Evolutionary conservation across 2,888 invertebrate genomes (phyloP), one percentile per base, ranked within the genome.

Genomic region (Leptopilina drosophilae): DNA sequence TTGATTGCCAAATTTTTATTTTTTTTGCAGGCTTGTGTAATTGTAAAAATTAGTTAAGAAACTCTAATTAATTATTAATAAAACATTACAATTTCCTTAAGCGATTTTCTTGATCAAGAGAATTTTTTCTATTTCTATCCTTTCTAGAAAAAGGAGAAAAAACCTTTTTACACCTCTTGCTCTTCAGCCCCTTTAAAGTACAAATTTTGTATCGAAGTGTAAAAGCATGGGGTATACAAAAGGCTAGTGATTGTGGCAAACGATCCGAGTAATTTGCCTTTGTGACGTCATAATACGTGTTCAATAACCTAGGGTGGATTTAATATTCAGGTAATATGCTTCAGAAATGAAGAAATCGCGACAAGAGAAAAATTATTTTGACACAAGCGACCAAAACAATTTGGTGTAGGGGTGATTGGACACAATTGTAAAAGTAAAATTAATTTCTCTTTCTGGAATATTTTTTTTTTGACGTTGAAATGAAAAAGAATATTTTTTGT

Each of bases 201-300:
- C 56, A 73, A 73, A 73, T 73, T 53, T 56, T 5, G 73, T 73
- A 73, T 73, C 73, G 56, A 73, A 56, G 73, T 73, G 73, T 73
- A 73, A 73, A 73, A 56, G 33, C 53, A 56, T 73, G 56, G 56
- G 53, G 40, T 53, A 49, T 49, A 82, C 77, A 82, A 82, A 82
- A 79, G 82, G 80, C 65, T 83, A 88, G 88, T 89, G 87, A 87
- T 90, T 91, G 89, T 89, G 89, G 89, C 85, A 86, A 87, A 83
- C 89, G 90, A 89, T 89, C 90, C 88, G 90, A 88, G 87, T 87
- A 89, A 89, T 90, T 88, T 88, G 88, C 90, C 89, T 90, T 87
- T 89, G 87, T 91, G 90, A 91, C 91, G 90, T 91, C 89, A 90
- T 87, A 84, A 84, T 87, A 88, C 88, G 88, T 90, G 88, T 73